Conservation (phyloP, 2,888 invertebrate genomes). For the Mesopsocus fuscifrons region DNA sequence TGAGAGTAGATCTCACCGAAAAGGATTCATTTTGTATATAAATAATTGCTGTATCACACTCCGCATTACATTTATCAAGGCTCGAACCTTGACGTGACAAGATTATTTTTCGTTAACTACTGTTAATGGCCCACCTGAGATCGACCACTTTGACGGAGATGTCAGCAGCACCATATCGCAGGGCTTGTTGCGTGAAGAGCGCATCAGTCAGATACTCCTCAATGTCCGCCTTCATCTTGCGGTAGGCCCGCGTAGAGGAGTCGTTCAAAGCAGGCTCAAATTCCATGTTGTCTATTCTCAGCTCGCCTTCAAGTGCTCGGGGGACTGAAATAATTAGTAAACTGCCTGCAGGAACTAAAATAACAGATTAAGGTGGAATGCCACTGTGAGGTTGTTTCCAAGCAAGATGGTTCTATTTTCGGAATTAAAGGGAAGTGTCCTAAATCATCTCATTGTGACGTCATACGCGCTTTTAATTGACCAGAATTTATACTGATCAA, state of each 20-base stretch:
- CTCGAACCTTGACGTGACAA: no score
- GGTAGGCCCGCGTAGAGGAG: slow-evolving; percentile 39
- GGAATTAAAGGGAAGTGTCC: not conserved
- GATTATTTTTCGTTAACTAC: no score
- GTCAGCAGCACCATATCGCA: slow-evolving; percentile 33
- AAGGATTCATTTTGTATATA: no score
- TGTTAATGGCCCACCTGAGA: slow-evolving; percentile 34
- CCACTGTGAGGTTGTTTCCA: not conserved
- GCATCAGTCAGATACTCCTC: slow-evolving; percentile 28
- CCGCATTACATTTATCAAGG: no score
- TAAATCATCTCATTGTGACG: not conserved
- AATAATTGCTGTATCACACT: no score
- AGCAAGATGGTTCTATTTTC: not conserved
- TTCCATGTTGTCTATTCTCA: slow-evolving; percentile 44
- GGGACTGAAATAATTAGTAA: slow-evolving; percentile 32
- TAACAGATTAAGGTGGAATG: no score
- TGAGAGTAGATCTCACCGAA: no score
- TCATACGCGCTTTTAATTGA: no score
- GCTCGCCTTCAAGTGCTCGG: slow-evolving; percentile 44
- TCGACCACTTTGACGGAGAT: slow-evolving; percentile 38
- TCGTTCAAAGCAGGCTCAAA: slow-evolving; percentile 38
- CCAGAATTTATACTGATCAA: no score
- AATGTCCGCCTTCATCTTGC: slow-evolving; percentile 35
- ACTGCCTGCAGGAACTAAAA: no score
- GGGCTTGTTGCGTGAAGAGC: slow-evolving; percentile 28